Conservation (phyloP, 2,797 vertebrate genomes). For the Fundulus diaphanus region DNA sequence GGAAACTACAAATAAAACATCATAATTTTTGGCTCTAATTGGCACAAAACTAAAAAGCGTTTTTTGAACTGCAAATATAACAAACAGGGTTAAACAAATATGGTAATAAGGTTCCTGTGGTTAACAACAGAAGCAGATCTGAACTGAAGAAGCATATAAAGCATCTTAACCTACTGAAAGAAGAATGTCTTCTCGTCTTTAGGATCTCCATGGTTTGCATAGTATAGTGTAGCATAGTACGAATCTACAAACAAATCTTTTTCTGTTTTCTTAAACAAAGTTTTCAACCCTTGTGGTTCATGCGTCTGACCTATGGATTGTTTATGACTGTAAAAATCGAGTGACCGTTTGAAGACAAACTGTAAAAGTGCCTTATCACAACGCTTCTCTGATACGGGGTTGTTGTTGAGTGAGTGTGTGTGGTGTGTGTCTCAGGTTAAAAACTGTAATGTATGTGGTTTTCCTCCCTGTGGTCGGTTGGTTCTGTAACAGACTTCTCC, state of each 20-base stretch:
- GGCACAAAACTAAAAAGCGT: background rate
- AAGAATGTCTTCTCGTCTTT: background rate
- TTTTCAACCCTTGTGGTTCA: background rate
- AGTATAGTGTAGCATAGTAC: no score
- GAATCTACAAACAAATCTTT: background rate
- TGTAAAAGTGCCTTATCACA: conserved; percentile 51
- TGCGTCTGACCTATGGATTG: background rate
- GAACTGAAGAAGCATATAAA: background rate
- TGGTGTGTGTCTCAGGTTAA: conserved; percentile 38
- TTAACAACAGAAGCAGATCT: background rate
- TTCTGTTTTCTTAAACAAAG: background rate
- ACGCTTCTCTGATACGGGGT: conserved; percentile 17
- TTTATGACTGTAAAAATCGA: conserved; percentile 4
- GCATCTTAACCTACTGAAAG: background rate
- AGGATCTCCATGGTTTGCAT: background rate
- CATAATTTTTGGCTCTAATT: background rate
- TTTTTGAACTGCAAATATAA: background rate
- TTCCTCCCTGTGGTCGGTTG: conserved; percentile 64
- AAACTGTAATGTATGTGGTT: conserved; percentile 66
- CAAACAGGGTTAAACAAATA: background rate
- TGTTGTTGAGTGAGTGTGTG: conserved; percentile 33
- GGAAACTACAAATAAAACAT: background rate
- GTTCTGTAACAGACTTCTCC: conserved; percentile 60
- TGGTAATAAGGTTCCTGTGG: background rate
- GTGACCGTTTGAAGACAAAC: conserved; percentile 25